Base-by-base conservation (phyloP, 2,888 invertebrate species). In the Orchestes rusci region DNA sequence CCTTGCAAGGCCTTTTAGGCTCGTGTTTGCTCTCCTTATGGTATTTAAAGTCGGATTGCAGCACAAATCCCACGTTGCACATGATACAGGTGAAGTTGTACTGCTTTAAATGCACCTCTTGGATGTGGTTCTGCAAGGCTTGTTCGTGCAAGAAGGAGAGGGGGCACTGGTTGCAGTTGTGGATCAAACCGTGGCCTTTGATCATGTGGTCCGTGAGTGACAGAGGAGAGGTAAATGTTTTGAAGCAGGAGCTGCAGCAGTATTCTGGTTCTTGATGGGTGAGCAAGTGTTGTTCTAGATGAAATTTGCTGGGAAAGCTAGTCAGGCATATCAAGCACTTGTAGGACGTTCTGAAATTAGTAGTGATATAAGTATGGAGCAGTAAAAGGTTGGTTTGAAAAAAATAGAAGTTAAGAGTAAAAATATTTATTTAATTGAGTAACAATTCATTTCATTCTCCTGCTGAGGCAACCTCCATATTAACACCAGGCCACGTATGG, bases 81-180 rank as follows among this genome's bases (percentile, higher is more conserved):
- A 54, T 45, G 12, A 53, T 46, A 37, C 63, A 78, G 1, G 71
- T 64, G 50, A 72, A 73, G 10, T 35, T 34, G 15, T 29, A 42
- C 16, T 42, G 18, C 1, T 64, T 72, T 71, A 39, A 76, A 76
- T 1, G 71, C 7, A 30, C 39, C 18, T 39, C 30, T 10, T 39
- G 17, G 4, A 3, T 13, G 31, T 40, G 40, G 10, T 20, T 20
- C 4, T 40, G 23, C 23, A 40, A 40, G 2, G 40, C 19, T 3
- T 40, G 7, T 16, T 31, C 13, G 31, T 39, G 39, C 18, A 4
- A 31, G 12, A 39, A 39, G n/a, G 31, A 19, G 10, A 15, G 16
- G 8, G 13, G 10, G 31, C 39, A 39, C 10, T 13, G 7, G 8
- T 30, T 13, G 16, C 39, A 39, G 16, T 30, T 16, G 10, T 31